Conservation (phyloP, 1,140 invertebrate genomes). For the Batillaria attramentaria region DNA sequence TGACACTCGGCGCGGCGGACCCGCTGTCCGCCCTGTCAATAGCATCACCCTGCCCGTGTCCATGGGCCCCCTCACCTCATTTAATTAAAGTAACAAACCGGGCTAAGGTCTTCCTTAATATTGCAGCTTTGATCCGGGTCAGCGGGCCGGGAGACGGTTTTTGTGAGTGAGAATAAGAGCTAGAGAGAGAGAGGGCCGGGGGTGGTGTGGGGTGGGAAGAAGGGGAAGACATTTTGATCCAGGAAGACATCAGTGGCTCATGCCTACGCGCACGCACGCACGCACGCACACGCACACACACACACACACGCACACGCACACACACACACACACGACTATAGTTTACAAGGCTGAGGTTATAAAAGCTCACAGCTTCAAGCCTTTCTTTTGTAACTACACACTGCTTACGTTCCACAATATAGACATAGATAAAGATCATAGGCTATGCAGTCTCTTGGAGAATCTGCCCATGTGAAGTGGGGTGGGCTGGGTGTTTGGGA, state of each 20-base stretch:
- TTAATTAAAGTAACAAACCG: slow-evolving; percentile 15
- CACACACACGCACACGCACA: no score
- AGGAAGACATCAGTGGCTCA: not conserved
- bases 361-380: no score
- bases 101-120: not conserved
- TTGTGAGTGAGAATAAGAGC: not conserved
- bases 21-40: slow-evolving; percentile 14
- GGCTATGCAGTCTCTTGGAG: no score
- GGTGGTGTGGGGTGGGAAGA: not conserved
- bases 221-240: slow-evolving; percentile 5
- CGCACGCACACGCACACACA: no score
- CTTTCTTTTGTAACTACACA: no score
- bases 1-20: not conserved
- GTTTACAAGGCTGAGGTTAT: no score
- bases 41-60: not conserved
- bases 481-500: no score
- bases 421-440: no score
- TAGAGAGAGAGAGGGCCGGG: not conserved
- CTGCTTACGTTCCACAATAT: no score
- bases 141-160: not conserved
- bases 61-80: not conserved
- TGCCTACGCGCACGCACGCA: no score
- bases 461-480: no score
- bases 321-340: no score
- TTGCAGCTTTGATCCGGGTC: slow-evolving; percentile 7